These are phyloP conservation scores for Panurus biarmicus DNA, from an alignment of 2,113 vertebrate genomes.

Conservation along the genomic window DNA sequence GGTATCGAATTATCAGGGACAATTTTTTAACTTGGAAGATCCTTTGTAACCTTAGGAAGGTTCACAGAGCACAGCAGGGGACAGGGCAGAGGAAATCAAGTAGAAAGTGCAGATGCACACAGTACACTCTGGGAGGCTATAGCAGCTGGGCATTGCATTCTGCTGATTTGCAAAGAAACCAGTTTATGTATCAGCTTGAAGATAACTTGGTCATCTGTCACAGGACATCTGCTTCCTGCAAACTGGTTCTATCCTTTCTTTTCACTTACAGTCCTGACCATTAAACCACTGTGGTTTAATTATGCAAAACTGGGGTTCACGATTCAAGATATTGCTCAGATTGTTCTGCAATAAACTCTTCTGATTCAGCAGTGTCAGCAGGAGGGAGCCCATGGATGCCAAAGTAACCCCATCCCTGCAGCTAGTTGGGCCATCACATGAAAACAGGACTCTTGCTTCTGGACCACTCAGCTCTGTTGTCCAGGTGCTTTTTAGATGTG, in stretches of 20 bases:
- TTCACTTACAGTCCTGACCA: not conserved
- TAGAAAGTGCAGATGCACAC: not conserved
- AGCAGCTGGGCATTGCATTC: not conserved
- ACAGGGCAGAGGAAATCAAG: not conserved
- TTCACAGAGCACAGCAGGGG: not conserved
- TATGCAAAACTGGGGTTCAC: not conserved
- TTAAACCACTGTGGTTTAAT: not conserved
- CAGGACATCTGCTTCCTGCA: not conserved
- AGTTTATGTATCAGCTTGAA: not conserved
- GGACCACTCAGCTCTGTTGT: not conserved
- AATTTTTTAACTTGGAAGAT: not conserved
- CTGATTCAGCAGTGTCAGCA: not conserved
- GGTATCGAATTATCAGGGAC: not conserved
- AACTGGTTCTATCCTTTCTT: not conserved
- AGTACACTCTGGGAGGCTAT: not conserved
- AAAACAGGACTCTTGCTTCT: not conserved
- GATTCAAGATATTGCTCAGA: not conserved
- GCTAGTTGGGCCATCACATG: not conserved
- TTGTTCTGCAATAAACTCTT: not conserved
- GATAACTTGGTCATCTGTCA: not conserved
- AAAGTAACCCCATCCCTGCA: not conserved
- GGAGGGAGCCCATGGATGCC: not conserved
- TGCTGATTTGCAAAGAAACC: not conserved
- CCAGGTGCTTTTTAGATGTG: not conserved
- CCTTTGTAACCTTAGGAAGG: not conserved